Conservation (phyloP, 2,797 vertebrate species). For the Gorsachius magnificus region DNA sequence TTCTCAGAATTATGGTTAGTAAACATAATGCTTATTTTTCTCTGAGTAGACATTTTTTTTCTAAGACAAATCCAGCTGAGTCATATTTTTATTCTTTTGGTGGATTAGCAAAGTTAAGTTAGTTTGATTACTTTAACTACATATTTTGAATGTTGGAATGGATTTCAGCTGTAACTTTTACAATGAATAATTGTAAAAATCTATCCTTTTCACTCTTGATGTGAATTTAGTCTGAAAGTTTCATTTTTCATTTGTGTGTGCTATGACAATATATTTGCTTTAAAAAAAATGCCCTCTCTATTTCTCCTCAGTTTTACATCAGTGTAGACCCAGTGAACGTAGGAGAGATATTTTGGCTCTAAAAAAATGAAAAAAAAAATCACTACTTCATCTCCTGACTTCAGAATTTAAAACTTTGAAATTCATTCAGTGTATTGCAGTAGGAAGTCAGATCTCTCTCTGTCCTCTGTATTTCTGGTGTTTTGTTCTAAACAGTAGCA, state of each 20-base stretch:
- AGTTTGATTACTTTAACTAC: background rate
- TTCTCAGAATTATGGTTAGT: background rate
- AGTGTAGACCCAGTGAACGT: fast-evolving
- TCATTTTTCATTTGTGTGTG: background rate
- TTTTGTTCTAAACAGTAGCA: background rate
- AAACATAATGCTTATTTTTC: background rate
- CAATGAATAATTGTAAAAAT: background rate
- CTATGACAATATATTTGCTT: background rate
- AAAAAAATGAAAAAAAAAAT: background rate
- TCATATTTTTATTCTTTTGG: background rate
- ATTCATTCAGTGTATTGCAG: background rate
- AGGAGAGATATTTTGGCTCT: background rate
- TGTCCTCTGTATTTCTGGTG: background rate
- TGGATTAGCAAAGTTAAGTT: background rate
- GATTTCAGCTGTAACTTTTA: background rate
- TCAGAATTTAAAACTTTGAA: background rate
- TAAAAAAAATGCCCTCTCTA: fast-evolving
- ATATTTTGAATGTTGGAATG: background rate
- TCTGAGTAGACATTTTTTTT: background rate
- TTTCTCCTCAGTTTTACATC: background rate
- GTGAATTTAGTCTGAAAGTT: background rate
- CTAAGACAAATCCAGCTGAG: background rate
- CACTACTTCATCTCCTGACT: fast-evolving
- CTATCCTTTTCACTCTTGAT: background rate
- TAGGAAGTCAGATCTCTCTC: background rate